These are phyloP conservation scores for Lochmaea crataegi DNA, from an alignment of 2,888 invertebrate species.

Conservation along the genomic window DNA sequence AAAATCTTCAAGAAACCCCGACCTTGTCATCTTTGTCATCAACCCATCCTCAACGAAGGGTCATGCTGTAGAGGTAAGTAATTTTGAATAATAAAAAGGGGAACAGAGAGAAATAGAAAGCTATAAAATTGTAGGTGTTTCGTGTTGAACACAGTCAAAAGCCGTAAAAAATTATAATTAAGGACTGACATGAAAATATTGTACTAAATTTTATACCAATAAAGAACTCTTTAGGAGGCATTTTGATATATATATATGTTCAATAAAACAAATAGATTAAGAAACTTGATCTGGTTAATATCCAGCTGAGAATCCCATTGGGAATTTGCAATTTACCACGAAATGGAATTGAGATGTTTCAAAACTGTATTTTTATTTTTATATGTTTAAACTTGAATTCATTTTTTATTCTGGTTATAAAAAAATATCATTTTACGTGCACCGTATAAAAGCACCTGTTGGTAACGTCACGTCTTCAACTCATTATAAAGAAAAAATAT, in stretches of 20 bases:
- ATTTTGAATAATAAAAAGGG: too few species aligned
- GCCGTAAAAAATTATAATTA: too few species aligned
- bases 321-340: neutral
- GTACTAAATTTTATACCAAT: neutral
- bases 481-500: constrained; percentile 30
- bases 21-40: constrained; percentile 84
- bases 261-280: neutral
- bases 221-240: neutral
- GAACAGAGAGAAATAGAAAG: too few species aligned
- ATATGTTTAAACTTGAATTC: neutral
- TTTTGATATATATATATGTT: neutral
- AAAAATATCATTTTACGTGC: constrained; percentile 11
- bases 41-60: constrained; percentile 79
- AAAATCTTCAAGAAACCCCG: constrained; percentile 80
- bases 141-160: too few species aligned
- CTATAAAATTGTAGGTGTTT: too few species aligned
- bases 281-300: neutral
- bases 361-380: neutral
- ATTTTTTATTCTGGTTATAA: neutral
- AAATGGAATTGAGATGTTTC: neutral
- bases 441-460: constrained; percentile 16
- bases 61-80: constrained; percentile 80
- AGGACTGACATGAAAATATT: too few species aligned
- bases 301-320: neutral
- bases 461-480: constrained; percentile 1